Evolutionary conservation across 1,140 invertebrate species (phyloP).

Genomic region (Pachypsylla venusta): DNA sequence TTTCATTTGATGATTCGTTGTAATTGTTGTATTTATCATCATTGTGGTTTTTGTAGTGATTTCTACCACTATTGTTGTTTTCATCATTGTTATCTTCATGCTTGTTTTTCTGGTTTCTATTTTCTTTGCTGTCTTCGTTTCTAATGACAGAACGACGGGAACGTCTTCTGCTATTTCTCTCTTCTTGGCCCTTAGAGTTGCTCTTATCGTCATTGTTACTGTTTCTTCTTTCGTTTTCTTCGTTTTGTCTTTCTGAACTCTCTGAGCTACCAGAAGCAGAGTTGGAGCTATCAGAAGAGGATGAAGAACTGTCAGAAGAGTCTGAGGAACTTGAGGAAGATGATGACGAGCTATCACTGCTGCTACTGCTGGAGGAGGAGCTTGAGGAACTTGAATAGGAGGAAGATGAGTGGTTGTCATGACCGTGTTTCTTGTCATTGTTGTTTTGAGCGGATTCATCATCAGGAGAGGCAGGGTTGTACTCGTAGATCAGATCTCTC

Average conservation of each 20-base stretch:
- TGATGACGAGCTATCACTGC: slow-evolving; percentile 18
- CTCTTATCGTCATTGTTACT: slow-evolving; percentile 18
- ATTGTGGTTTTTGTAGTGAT: neutral
- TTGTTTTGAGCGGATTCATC: neutral
- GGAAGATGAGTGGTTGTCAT: slow-evolving; percentile 10
- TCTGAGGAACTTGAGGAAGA: slow-evolving; percentile 18
- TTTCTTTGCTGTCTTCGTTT: slow-evolving; percentile 5
- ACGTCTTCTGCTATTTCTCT: neutral
- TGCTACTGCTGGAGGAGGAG: neutral
- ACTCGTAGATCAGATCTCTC: slow-evolving; percentile 22
- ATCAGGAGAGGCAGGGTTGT: slow-evolving; percentile 18
- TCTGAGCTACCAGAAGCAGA: slow-evolving; percentile 15
- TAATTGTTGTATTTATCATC: neutral
- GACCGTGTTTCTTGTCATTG: neutral
- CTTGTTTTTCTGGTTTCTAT: neutral
- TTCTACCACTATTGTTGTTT: slow-evolving; percentile 6
- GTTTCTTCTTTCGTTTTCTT: neutral
- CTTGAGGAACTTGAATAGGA: slow-evolving; percentile 17
- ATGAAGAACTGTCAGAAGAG: slow-evolving; percentile 15
- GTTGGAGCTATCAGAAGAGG: slow-evolving; percentile 17
- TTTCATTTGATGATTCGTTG: neutral
- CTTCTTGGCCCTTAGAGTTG: neutral
- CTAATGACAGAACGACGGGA: neutral
- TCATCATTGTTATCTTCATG: neutral
- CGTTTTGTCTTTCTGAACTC: slow-evolving; percentile 1